Base-by-base conservation (phyloP, 1,140 invertebrate genomes). In the Carposina sasakii region DNA sequence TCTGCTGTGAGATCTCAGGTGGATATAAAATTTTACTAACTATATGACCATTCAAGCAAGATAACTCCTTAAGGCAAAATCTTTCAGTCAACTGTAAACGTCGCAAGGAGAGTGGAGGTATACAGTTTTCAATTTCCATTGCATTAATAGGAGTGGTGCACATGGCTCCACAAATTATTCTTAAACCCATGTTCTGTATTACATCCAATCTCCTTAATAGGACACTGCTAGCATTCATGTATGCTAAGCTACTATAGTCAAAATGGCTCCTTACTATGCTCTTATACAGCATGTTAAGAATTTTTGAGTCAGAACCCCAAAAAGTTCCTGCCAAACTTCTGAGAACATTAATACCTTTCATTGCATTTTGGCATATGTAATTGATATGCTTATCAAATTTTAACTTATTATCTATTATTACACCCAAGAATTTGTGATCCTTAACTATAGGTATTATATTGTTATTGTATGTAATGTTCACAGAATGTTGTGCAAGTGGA, bases 391-490 rank as follows among this genome's bases (percentile, higher is more conserved):
- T n/a, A 17, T 37, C 10, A 50, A 22, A 51, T 21, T 19, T 45
- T 36, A 56, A 28, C 19, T 56, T 51, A 19, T 47, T 12, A 39
- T 50, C 48, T 23, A 55, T 34, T 19, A 50, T 34, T 19, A 50
- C 31, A 16, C 54, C 54, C 26, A 56, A 28, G 24, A 48, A 48
- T 15, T 44, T 44, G 4, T 44, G 21, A 2, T 23, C 10, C 2
- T 20, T 30, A 6, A 28, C 41, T 28, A 6, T 21, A 3, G 9
- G 2, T 2, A 44, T 44, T 15, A 6, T 16, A 6, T 44, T 5
- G 2, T 13, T 17, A 28, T 13, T 13, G 9, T 30, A 31, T 12
- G 16, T 31, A 44, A 26, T n/a, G n/a, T n/a, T n/a, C n/a, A n/a
- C n/a, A n/a, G n/a, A n/a, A 5, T 44, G 19, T 23, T 40, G 19